A percentile compares a stretch with the other conserved stretches of the same genome.
Conservation (phyloP, 2,888 invertebrate species). For the Cataglyphis cursor region DNA sequence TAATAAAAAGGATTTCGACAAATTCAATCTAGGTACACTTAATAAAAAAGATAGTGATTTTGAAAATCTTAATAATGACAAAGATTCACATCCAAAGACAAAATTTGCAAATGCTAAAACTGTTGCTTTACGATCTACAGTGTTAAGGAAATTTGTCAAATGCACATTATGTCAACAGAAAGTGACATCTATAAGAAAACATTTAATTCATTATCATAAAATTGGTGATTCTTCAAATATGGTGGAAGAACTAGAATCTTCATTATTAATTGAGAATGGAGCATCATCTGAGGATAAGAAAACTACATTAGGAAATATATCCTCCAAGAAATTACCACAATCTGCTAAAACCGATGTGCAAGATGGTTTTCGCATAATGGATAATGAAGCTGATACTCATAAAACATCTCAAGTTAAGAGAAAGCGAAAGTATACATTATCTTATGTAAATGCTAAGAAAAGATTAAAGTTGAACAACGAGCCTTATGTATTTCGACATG, state of each 20-base stretch:
- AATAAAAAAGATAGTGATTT: neutral
- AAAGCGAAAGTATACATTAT: constrained; percentile 45
- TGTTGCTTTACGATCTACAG: neutral
- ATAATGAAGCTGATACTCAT: neutral
- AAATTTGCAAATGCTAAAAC: neutral
- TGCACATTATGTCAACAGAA: constrained; percentile 80
- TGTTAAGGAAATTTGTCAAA: neutral
- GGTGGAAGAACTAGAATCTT: constrained; percentile 64
- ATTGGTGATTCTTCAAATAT: constrained; percentile 77
- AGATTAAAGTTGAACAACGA: constrained; percentile 36
- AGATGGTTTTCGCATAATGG: neutral
- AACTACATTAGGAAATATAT: neutral
- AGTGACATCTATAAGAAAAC: constrained; percentile 77
- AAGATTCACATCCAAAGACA: neutral
- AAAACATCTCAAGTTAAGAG: neutral
- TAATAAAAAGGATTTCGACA: neutral
- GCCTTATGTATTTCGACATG: neutral
- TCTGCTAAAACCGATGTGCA: neutral
- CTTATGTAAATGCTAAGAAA: neutral
- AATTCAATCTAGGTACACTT: neutral
- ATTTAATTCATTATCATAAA: constrained; percentile 83
- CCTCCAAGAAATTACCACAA: neutral
- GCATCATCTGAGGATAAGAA: neutral
- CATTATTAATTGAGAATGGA: constrained; percentile 9
- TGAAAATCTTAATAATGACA: constrained; percentile 20